Base-by-base conservation (phyloP, 2,113 vertebrate genomes). In the Tinamus guttatus region DNA sequence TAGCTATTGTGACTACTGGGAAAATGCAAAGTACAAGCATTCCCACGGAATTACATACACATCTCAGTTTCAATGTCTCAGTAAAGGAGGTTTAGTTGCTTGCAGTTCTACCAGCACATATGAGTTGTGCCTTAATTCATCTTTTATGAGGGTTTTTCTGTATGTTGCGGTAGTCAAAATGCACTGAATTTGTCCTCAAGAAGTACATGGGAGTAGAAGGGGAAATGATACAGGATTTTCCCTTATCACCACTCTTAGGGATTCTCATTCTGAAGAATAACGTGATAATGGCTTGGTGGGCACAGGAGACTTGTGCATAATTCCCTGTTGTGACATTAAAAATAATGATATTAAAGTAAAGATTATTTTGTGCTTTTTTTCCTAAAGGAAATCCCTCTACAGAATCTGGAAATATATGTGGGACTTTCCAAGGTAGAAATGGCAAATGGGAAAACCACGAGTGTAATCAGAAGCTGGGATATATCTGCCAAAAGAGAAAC, bases 401-500 rank as follows among this genome's bases (percentile, higher is more conserved):
- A 16, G 98, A 99, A 69, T 98, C 98, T 15, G 98, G 98, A 28
- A 97, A 98, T 84, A 98, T 97, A 95, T 99, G 99, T 91, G 99
- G 97, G 28, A 98, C 97, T 11, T 95, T 99, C 34, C 99, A 99
- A 91, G 96, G 98, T 28, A 98, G 93, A 27, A 99, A 98, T 12
- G 99, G 98, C 7, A 99, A 99, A 86, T 99, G 99, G 99, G 98
- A 99, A 89, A 99, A 98, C 94, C 91, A 88, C 8, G 21, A 67
- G 8, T 99, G 99, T 94, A 93, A 93, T 54, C 97, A 96, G 92
- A 99, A 98, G 92, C 96, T 98, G 51, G 99, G 99, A 83, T 99
- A 99, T 77, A 98, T 99, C 94, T 99, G 99, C 89, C 98, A 99
- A 62, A 99, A 98, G 93, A 98, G 98, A 88, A 99, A 99, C 80